phyloP scores from a whole-genome alignment of 1,140 invertebrate species.

The Papilio dardanus region DNA sequence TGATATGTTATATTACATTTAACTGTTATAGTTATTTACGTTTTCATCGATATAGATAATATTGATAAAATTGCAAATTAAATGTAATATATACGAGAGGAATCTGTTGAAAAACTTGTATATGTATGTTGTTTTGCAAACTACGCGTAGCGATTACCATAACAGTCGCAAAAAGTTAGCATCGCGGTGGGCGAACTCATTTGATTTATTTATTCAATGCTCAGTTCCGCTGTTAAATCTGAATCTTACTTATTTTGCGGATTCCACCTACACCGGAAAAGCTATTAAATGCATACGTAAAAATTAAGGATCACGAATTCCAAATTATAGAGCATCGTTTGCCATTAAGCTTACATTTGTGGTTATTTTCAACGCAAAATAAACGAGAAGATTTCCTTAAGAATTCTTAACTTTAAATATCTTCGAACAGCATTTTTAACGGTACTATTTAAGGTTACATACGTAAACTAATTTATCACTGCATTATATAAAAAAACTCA shows the following conservation, averaged over 20 bases:
- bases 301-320: conserved; percentile 9
- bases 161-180: conserved; percentile 31
- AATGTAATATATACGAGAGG: conserved; percentile 33
- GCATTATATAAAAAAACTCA: background rate
- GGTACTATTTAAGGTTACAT: too few relatives aligned
- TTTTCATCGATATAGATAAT: conserved; percentile 1
- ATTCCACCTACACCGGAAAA: conserved; percentile 17
- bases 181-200: conserved; percentile 40
- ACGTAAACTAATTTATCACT: too few relatives aligned
- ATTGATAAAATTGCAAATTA: conserved; percentile 31
- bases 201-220: conserved; percentile 58
- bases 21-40: conserved; percentile 12
- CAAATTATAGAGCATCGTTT: conserved; percentile 2
- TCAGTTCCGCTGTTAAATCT: conserved; percentile 52
- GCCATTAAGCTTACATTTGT: conserved; percentile 1
- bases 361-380: conserved; percentile 43
- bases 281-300: conserved; percentile 13
- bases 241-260: conserved; percentile 22
- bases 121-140: conserved; percentile 14
- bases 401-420: background rate
- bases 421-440: too few relatives aligned
- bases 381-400: conserved; percentile 52
- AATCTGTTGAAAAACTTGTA: conserved; percentile 35
- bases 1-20: conserved; percentile 28
- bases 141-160: conserved; percentile 28